Evolutionary conservation across 2,888 invertebrate genomes (phyloP).

Genomic region (Drosophila parthenogenetica): DNA sequence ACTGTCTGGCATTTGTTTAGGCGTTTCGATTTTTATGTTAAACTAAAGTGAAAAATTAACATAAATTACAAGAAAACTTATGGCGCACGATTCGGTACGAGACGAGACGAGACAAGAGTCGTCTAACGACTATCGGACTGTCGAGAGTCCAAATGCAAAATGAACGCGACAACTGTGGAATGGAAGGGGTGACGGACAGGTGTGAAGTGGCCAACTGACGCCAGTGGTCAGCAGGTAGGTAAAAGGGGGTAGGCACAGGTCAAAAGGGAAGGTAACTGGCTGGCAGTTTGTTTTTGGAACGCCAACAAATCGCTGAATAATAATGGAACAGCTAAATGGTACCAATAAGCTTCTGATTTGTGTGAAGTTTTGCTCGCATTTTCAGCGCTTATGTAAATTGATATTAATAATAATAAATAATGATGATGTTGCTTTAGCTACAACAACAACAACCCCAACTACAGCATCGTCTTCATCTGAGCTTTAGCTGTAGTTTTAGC

Average conservation of each 20-base stretch:
- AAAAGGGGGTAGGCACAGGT: background rate
- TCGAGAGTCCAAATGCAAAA: constrained; percentile 45
- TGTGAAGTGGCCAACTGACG: constrained; percentile 36
- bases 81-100: constrained; percentile 49
- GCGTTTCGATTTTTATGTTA: constrained; percentile 70
- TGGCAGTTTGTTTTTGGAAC: constrained; percentile 40
- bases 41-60: constrained; percentile 67
- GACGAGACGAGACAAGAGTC: constrained; percentile 9
- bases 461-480: background rate
- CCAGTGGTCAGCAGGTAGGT: constrained; percentile 27
- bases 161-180: constrained; percentile 25
- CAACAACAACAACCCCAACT: no score
- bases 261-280: constrained; percentile 7
- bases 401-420: constrained; percentile 72
- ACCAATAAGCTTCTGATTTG: constrained; percentile 78
- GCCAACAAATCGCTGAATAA: constrained; percentile 66
- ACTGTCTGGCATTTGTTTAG: constrained; percentile 70
- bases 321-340: constrained; percentile 71
- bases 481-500: background rate
- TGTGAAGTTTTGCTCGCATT: constrained; percentile 70
- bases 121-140: background rate
- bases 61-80: constrained; percentile 59
- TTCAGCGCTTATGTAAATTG: constrained; percentile 70
- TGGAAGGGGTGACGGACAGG: background rate
- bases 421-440: constrained; percentile 56